Evolutionary conservation across 2,888 invertebrate genomes (phyloP).

Genomic region (Lypha dubia): DNA sequence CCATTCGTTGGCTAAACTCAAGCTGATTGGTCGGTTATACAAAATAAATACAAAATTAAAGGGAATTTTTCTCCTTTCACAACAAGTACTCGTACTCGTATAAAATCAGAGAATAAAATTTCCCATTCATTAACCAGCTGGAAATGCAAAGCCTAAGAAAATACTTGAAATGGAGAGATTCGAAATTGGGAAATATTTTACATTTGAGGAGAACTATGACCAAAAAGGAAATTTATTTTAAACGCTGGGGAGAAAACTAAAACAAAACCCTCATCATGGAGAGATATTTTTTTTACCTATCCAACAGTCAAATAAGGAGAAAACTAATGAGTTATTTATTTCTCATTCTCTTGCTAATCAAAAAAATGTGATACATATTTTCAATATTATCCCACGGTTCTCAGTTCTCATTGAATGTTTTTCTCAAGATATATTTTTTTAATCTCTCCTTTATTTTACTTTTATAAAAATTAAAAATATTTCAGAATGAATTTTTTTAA

Average conservation of each 20-base stretch:
- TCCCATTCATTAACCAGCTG: neutral
- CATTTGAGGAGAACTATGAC: neutral
- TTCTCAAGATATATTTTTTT: neutral
- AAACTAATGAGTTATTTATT: neutral
- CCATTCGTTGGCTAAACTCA: constrained; percentile 16
- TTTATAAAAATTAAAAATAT: neutral
- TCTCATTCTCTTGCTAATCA: neutral
- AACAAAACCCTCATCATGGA: neutral
- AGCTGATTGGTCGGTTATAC: constrained; percentile 66
- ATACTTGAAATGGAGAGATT: neutral
- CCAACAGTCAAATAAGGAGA: neutral
- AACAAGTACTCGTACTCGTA: neutral
- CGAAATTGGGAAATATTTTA: neutral
- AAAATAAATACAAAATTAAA: neutral
- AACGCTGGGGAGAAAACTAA: neutral
- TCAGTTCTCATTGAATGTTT: constrained; percentile 3
- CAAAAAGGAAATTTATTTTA: constrained; percentile 12
- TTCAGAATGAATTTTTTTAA: neutral
- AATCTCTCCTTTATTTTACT: neutral
- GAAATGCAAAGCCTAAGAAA: neutral
- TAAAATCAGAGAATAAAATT: neutral
- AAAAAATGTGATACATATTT: constrained; percentile 2
- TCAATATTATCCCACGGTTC: neutral
- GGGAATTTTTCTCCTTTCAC: constrained; percentile 41
- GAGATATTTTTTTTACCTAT: neutral